Base-by-base conservation (phyloP, 2,797 vertebrate genomes). In the Loris lydekkerianus region DNA sequence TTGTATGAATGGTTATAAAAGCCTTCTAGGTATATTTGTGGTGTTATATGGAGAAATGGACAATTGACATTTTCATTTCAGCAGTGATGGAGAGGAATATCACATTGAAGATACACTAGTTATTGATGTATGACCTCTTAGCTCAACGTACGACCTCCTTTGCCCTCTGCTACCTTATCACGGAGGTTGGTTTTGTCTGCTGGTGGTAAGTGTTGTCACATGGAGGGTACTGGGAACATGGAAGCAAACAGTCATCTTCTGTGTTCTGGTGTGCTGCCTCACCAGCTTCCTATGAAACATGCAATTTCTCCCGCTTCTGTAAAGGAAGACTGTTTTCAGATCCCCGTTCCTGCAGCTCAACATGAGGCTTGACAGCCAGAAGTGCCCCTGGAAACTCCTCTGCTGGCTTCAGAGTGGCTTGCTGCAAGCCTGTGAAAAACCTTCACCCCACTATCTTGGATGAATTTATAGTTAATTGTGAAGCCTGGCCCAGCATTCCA, bases 1-100 rank as follows among this genome's bases (percentile, higher is more conserved):
- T 27, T 78, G 60, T 90, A 60, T 65, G 9, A 92, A 34, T 49
- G 17, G 25, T 43, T 83, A 67, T 25, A 11, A 90, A 84, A 86
- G 17, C 7, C 37, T 90, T 43, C 60, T 63, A 60, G 25, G n/a
- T 14, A 27, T 69, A 73, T 69, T 31, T 77, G 11, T 87, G 25
- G 15, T 60, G 10, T 65, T 58, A 21, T 20, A 58, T 8, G 2
- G 89, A 73, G 46, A 96, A 73, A 67, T 23, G 20, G n/a, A 82
- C 31, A 85, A 2, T 1, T 1, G 6, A 75, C 63, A 40, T 65
- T 78, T 8, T 78, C n/a, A 94, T 86, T 8, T 78, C 13, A 70
- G 60, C 17, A 14, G 18, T 17, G 46, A 56, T 31, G 27, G 76
- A 63, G 23, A 83, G 15, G 46, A 49, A 58, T 0, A 27, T 29